These are phyloP conservation scores for Biston stratarius DNA, from an alignment of 2,888 invertebrate species.

Conservation along the genomic window DNA sequence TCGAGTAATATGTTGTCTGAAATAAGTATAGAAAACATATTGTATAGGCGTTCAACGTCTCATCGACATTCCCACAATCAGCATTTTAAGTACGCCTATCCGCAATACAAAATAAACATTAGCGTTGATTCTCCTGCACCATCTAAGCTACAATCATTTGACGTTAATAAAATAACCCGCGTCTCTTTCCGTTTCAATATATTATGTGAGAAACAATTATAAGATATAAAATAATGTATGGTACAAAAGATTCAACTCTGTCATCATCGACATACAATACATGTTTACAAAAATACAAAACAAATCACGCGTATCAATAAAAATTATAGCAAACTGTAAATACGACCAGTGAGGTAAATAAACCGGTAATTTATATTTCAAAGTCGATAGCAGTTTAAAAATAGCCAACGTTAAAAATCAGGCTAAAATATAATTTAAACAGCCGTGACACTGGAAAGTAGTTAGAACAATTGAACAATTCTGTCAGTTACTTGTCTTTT, in stretches of 20 bases:
- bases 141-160: neutral
- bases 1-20: conserved; percentile 22
- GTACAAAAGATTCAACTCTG: conserved; percentile 1
- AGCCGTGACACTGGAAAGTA: neutral
- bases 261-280: conserved; percentile 20
- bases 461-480: neutral
- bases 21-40: conserved; percentile 14
- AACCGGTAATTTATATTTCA: neutral
- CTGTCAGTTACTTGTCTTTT: neutral
- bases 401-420: no score
- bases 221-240: no score
- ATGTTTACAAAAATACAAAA: conserved; percentile 31
- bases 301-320: conserved; percentile 8
- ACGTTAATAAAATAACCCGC: neutral
- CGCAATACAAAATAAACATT: conserved; percentile 12
- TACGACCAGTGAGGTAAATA: neutral
- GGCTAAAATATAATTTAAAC: neutral
- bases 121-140: neutral
- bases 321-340: conserved; percentile 25
- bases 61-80: conserved; percentile 22
- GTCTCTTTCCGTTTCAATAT: neutral
- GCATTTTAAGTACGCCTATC: conserved; percentile 32
- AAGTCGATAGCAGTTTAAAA: neutral
- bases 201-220: neutral
- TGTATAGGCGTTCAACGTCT: conserved; percentile 1